Conservation (phyloP, 1,140 invertebrate species). For the Drosophila seguyi region DNA sequence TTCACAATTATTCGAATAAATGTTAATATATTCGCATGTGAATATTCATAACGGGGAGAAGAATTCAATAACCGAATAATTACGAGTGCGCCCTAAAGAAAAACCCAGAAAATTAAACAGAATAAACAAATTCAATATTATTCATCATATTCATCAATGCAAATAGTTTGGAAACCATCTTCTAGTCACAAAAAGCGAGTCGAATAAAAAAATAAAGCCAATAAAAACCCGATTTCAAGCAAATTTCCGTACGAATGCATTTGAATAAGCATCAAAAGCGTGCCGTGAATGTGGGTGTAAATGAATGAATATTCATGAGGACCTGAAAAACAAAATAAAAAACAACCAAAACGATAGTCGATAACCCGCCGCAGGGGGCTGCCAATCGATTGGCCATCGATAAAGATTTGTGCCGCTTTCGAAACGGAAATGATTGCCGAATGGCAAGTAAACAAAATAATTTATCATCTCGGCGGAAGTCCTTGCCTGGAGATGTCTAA, state of each 20-base stretch:
- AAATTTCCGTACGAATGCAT: slow-evolving; percentile 38
- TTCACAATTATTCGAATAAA: neutral
- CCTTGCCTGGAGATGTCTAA: slow-evolving; percentile 35
- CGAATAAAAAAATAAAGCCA: slow-evolving; percentile 20
- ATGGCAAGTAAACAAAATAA: slow-evolving; percentile 75
- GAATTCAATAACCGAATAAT: slow-evolving; percentile 28
- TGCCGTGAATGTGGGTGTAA: neutral
- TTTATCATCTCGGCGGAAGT: slow-evolving; percentile 66
- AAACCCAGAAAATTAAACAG: slow-evolving; percentile 7
- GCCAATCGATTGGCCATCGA: slow-evolving; percentile 45
- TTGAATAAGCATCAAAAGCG: slow-evolving; percentile 24
- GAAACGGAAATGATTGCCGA: slow-evolving; percentile 55
- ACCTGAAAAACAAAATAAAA: slow-evolving; percentile 13
- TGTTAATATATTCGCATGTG: neutral
- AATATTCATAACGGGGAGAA: neutral
- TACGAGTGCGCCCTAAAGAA: neutral
- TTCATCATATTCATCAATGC: slow-evolving; percentile 36
- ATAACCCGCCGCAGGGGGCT: neutral
- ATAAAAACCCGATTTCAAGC: slow-evolving; percentile 23
- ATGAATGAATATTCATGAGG: slow-evolving; percentile 29
- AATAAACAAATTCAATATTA: slow-evolving; percentile 2
- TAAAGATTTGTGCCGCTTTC: slow-evolving; percentile 35
- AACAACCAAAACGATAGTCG: slow-evolving; percentile 33
- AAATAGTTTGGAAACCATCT: slow-evolving; percentile 15
- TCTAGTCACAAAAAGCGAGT: neutral